A percentile compares a stretch with the other conserved stretches of the same genome.
Evolutionary conservation across 2,797 vertebrate genomes (phyloP).

Genomic region (Cossypha caffra): DNA sequence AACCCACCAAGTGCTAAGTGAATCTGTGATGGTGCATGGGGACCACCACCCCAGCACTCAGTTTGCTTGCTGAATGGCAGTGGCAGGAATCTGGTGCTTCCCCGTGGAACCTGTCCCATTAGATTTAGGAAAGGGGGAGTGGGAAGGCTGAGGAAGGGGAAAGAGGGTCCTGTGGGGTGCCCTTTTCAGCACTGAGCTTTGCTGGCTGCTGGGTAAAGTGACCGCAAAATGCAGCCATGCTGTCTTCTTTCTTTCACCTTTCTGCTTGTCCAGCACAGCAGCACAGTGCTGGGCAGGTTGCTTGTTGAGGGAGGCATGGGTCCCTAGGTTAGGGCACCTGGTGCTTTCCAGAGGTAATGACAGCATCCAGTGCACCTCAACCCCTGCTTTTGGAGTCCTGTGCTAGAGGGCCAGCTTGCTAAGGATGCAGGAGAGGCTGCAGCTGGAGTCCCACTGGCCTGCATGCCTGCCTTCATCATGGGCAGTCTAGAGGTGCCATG

Average conservation of each 20-base stretch:
- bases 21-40: accelerated
- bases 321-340: accelerated
- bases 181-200: neutral
- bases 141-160: neutral
- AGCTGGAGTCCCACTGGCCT: accelerated
- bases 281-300: accelerated
- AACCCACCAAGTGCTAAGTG: neutral
- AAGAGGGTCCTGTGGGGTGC: accelerated
- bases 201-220: neutral
- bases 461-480: accelerated
- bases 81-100: accelerated
- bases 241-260: neutral
- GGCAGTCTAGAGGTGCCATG: accelerated
- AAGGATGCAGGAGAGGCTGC: accelerated
- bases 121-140: neutral
- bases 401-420: accelerated
- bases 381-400: neutral
- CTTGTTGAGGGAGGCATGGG: accelerated
- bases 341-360: accelerated
- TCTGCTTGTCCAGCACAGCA: accelerated
- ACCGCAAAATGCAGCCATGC: accelerated
- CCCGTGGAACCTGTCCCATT: accelerated
- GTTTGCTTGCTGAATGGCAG: neutral
- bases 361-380: neutral
- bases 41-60: accelerated